Evolutionary conservation across 1,140 invertebrate genomes (phyloP).

Genomic region (Drosophila pallidifrons): DNA sequence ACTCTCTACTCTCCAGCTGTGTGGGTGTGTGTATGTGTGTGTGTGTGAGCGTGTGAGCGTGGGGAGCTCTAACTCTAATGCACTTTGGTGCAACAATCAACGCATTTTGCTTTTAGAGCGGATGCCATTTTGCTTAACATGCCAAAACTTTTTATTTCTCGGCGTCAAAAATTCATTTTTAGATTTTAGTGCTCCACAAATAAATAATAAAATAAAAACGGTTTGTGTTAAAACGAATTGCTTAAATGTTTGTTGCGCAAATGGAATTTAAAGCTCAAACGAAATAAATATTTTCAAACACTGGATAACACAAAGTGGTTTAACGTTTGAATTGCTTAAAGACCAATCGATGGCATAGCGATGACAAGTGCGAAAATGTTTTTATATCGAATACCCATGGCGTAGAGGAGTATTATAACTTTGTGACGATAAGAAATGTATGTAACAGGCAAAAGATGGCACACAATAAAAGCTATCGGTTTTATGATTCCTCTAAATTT

Average conservation of each 20-base stretch:
- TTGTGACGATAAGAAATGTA: too few species aligned
- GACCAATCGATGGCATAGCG: not conserved
- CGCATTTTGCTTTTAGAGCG: constrained; percentile 14
- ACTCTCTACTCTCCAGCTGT: not conserved
- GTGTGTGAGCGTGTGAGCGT: constrained; percentile 2
- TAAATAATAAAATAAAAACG: not conserved
- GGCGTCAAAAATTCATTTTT: not conserved
- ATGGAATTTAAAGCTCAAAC: not conserved
- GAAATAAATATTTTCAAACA: not conserved
- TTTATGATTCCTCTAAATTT: too few species aligned
- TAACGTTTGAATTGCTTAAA: not conserved
- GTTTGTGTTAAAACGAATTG: not conserved
- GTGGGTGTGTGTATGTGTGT: constrained; percentile 8
- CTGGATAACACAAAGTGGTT: not conserved
- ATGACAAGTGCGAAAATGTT: too few species aligned
- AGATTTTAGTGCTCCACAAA: constrained; percentile 3
- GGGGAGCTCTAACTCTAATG: constrained; percentile 31
- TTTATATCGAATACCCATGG: not conserved
- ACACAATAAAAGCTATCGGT: too few species aligned
- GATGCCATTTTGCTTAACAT: constrained; percentile 20
- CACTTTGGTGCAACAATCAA: constrained; percentile 33
- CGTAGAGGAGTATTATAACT: not conserved
- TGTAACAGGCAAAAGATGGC: too few species aligned
- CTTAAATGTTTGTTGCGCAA: not conserved
- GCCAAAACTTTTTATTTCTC: constrained; percentile 12